A percentile compares a stretch with the other conserved stretches of the same genome.
Evolutionary conservation across 2,113 vertebrate genomes (phyloP).

Genomic region (Climacteris rufus): DNA sequence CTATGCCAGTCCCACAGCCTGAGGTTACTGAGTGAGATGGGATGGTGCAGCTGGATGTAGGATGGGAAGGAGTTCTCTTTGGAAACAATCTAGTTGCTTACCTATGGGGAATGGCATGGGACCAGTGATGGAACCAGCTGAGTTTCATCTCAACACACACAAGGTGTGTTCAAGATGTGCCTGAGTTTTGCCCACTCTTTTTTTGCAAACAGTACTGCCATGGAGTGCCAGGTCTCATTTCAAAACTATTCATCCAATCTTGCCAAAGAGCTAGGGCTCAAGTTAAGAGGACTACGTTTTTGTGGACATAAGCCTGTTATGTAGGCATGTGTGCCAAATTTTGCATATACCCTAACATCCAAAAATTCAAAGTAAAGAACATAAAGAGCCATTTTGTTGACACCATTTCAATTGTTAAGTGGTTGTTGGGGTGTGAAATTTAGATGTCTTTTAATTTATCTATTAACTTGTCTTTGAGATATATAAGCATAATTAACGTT

Average conservation of each 20-base stretch:
- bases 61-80: not conserved
- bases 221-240: not conserved
- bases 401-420: not conserved
- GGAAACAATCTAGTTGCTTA: not conserved
- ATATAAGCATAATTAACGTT: not conserved
- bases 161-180: not conserved
- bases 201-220: not conserved
- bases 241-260: not conserved
- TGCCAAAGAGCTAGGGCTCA: not conserved
- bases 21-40: not conserved
- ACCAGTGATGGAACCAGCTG: not conserved
- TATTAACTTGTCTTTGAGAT: not conserved
- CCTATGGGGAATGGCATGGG: not conserved
- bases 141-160: not conserved
- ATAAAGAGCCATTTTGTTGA: not conserved
- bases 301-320: not conserved
- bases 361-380: not conserved
- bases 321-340: rapidly evolving
- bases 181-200: not conserved
- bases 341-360: not conserved
- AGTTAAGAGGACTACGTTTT: not conserved
- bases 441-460: not conserved
- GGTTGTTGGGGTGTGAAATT: not conserved
- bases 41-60: not conserved
- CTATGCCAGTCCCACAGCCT: not conserved